Base-by-base conservation (phyloP, 2,888 invertebrate genomes). In the Cryptus armator region DNA sequence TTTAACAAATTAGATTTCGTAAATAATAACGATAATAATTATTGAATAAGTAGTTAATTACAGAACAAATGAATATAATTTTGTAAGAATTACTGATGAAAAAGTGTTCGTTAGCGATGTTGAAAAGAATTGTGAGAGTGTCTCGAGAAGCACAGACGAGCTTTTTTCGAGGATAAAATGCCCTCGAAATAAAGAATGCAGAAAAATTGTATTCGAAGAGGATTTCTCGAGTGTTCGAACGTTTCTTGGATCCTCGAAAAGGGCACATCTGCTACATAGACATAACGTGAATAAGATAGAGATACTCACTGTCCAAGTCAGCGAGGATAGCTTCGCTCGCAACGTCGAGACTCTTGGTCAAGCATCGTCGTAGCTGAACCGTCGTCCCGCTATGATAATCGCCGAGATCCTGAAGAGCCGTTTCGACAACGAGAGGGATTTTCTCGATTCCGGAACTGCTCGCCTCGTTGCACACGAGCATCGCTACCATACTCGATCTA, bases 401-500 rank as follows among this genome's bases (percentile, higher is more conserved):
- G 90, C 95, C 94, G 72, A 96, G 92, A 91, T 96, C 96, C 87
- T 95, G 94, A 70, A 96, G 94, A 48, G 96, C 95, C 19, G 95
- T 94, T 89, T 95, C 94, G 77, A 95, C 92, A 85, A 95, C 94
- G 83, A 94, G 93, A 59, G 95, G 95, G 74, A 95, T 94, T 91
- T 94, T 94, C 82, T 95, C 94, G 84, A 96, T 94, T 32, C 95
- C 95, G 78, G 94, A 92, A 66, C 95, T 94, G 79, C 96, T 94
- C 88, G 95, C 95, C 91, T 96, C 96, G 92, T 96, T 96, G 89
- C 95, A 95, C 86, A 95, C 94, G 89, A 96, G 94, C 94, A 96
- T 96, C 86, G 95, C 94, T 67, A 95, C 93, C 90, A 96, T 94
- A 86, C 95, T 95, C 86, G 94, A 90, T 85, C 96, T 96, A 92